phyloP scores from a whole-genome alignment of 2,888 invertebrate genomes.

The Ophion costatus region DNA sequence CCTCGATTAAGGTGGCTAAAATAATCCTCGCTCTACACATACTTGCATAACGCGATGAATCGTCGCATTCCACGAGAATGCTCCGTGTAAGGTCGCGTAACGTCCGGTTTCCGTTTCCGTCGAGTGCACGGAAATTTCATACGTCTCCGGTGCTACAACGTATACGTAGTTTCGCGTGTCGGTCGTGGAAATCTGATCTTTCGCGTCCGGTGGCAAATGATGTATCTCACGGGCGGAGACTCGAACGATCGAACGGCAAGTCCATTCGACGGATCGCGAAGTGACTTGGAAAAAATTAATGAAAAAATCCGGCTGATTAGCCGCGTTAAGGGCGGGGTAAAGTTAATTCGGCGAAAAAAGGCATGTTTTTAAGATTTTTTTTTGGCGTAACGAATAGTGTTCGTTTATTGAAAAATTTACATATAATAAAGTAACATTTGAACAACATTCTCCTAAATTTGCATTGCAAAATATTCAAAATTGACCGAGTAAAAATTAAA shows the following conservation, averaged over 20 bases:
- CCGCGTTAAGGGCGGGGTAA: too few relatives aligned
- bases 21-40: too few relatives aligned
- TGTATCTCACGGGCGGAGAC: not conserved
- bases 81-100: slow-evolving; percentile 11
- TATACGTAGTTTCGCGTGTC: slow-evolving; percentile 13
- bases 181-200: slow-evolving; percentile 52
- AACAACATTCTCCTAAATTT: too few relatives aligned
- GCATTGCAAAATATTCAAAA: too few relatives aligned
- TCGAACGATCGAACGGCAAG: slow-evolving; percentile 9
- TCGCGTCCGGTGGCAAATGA: slow-evolving; percentile 50
- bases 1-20: too few relatives aligned
- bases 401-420: too few relatives aligned
- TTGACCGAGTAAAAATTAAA: too few relatives aligned
- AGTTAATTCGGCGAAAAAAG: too few relatives aligned
- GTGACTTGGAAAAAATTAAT: not conserved
- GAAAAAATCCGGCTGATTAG: slow-evolving; percentile 17
- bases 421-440: too few relatives aligned
- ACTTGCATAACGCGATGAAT: not conserved
- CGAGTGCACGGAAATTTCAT: slow-evolving; percentile 57
- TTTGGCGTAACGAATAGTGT: too few relatives aligned
- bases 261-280: slow-evolving; percentile 34
- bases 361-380: too few relatives aligned
- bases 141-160: slow-evolving; percentile 9
- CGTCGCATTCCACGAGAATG: slow-evolving; percentile 30
- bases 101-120: slow-evolving; percentile 63